Evolutionary conservation across 2,113 vertebrate species (phyloP).

Genomic region (Spermophilus dauricus): DNA sequence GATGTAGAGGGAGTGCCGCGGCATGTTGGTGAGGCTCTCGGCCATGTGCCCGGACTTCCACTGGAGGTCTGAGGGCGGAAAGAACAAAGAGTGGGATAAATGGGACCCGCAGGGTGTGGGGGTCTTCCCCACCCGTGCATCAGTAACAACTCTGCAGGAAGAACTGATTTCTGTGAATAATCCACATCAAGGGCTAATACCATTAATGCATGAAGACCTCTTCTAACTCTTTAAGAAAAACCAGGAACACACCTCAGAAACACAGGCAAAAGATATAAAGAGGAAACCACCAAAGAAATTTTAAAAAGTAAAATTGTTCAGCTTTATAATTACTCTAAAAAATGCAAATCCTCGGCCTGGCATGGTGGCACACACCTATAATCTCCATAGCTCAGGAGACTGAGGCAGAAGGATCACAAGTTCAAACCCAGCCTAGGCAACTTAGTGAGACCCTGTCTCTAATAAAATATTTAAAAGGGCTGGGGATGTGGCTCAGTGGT

Average conservation of each 20-base stretch:
- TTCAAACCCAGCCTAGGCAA: too few species aligned
- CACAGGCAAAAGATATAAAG: background rate
- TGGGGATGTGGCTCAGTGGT: too few species aligned
- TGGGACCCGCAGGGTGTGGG: rapidly evolving
- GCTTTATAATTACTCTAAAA: background rate
- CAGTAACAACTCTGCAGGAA: background rate
- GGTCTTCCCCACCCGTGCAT: background rate
- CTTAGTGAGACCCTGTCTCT: too few species aligned
- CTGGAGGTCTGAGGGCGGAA: constrained; percentile 91
- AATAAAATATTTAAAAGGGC: too few species aligned
- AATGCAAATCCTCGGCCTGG: background rate
- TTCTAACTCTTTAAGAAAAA: background rate
- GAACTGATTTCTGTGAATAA: background rate
- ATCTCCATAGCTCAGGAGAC: too few species aligned
- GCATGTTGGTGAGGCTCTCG: constrained; percentile 97
- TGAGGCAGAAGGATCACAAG: too few species aligned
- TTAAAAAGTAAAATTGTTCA: background rate
- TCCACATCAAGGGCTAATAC: background rate
- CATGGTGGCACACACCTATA: too few species aligned
- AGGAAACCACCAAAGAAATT: background rate
- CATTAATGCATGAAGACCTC: background rate
- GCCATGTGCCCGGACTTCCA: constrained; percentile 97
- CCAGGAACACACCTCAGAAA: background rate
- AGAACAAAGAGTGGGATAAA: rapidly evolving
- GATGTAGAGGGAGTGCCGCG: constrained; percentile 98